Evolutionary conservation across 1,140 invertebrate species (phyloP).

Genomic region (Adoxophyes honmai): DNA sequence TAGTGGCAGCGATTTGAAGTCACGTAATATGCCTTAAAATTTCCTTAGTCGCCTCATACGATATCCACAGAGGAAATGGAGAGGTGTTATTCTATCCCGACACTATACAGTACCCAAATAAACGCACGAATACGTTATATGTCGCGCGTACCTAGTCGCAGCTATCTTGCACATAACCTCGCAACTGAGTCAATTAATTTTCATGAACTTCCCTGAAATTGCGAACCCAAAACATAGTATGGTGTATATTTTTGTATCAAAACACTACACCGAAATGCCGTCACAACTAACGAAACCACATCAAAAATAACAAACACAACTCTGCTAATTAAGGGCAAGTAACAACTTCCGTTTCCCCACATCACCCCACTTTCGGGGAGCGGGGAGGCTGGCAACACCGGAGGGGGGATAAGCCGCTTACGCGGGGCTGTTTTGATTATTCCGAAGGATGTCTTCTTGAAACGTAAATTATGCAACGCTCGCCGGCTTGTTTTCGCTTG

Average conservation of each 20-base stretch:
- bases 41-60: too few relatives aligned
- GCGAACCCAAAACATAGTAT: too few relatives aligned
- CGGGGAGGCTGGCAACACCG: conserved; percentile 32
- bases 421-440: conserved; percentile 63
- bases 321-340: conserved; percentile 61
- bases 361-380: conserved; percentile 30
- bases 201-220: too few relatives aligned
- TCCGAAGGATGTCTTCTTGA: conserved; percentile 68
- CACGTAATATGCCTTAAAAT: too few relatives aligned
- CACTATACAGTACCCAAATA: too few relatives aligned
- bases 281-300: conserved; percentile 29
- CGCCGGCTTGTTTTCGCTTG: conserved; percentile 31
- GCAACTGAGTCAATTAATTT: too few relatives aligned
- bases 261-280: conserved; percentile 8
- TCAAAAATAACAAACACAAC: conserved; percentile 38
- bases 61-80: too few relatives aligned
- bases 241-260: conserved; percentile 14
- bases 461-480: conserved; percentile 68
- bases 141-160: too few relatives aligned
- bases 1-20: too few relatives aligned
- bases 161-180: too few relatives aligned
- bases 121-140: too few relatives aligned
- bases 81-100: too few relatives aligned
- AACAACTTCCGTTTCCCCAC: conserved; percentile 38
- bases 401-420: conserved; percentile 62